Evolutionary conservation across 2,888 invertebrate genomes (phyloP).

Genomic region (Caenorhabditis sp.): DNA sequence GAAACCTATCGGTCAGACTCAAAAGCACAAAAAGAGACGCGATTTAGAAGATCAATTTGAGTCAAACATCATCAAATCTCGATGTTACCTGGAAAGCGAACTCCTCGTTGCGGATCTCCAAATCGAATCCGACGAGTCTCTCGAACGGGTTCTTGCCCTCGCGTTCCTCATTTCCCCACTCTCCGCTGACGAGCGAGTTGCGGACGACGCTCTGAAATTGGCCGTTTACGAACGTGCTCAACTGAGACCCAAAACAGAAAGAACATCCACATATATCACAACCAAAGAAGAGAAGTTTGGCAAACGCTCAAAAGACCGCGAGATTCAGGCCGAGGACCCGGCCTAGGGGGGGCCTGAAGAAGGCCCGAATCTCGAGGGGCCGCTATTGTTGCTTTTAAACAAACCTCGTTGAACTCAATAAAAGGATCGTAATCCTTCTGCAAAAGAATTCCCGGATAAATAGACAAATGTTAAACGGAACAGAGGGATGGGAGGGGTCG

Average conservation of each 20-base stretch:
- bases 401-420: constrained; percentile 58
- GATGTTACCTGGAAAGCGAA: constrained; percentile 75
- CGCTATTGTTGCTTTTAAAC: constrained; percentile 30
- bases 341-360: constrained; percentile 1
- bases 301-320: constrained; percentile 2
- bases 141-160: constrained; percentile 74
- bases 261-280: constrained; percentile 6
- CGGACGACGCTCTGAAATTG: constrained; percentile 64
- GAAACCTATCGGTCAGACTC: too few relatives aligned
- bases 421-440: constrained; percentile 63
- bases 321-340: constrained; percentile 31
- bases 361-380: too few relatives aligned
- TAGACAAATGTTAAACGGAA: constrained; percentile 23
- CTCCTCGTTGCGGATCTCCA: constrained; percentile 74
- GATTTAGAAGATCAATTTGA: too few relatives aligned
- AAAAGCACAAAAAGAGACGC: too few relatives aligned
- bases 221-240: not conserved
- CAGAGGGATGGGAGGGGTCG: constrained; percentile 5
- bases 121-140: constrained; percentile 71
- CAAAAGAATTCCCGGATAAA: constrained; percentile 5
- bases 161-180: constrained; percentile 75
- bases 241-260: not conserved
- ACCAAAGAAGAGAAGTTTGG: constrained; percentile 20
- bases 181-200: constrained; percentile 67
- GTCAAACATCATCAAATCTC: too few relatives aligned